Base-by-base conservation (phyloP, 1,140 invertebrate species). In the Drosophila simulans region DNA sequence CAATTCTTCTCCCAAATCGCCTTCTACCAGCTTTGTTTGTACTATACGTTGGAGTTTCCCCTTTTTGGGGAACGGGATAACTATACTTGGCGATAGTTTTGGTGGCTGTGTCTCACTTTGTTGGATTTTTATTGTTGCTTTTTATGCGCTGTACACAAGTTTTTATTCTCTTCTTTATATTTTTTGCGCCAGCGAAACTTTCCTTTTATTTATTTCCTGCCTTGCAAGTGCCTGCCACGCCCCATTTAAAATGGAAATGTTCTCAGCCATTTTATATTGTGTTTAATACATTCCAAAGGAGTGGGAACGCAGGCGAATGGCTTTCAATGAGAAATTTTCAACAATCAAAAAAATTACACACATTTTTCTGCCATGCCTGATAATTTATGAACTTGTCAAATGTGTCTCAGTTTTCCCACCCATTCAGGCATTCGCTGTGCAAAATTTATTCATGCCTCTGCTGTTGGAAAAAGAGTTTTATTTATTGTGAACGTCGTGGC, bases 301-400 rank as follows among this genome's bases (percentile, higher is more conserved):
- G 22, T 17, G 5, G 34, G 13, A 5, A 12, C 4, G 17, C 1
- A 5, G 10, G 54, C 22, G 1, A 27, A 35, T 49, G 70, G 51
- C 59, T 65, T 65, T 75, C 43, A 42, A 62, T 52, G 52, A 48
- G 48, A 45, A 52, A 52, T 66, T 51, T 66, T 1, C 20, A 31
- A 15, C 37, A 65, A 68, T 68, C 37, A 66, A 66, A 66, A 64
- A 64, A 74, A 56, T 56, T 72, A 49, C 49, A 75, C 63, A 43
- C 43, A 37, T 27, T 48, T 22, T 40, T 56, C 66, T 66, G 35
- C 20, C 49, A 35, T 59, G 39, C 27, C 42, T 31, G 48, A 60
- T 68, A 77, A 76, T 77, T 77, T 77, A 77, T 77, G 73, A 77
- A 77, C 72, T 77, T 77, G 73, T 77, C 73, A 77, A 77, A 76